Evolutionary conservation across 2,888 invertebrate genomes (phyloP).

Genomic region (Caenorhabditis auriculariae): DNA sequence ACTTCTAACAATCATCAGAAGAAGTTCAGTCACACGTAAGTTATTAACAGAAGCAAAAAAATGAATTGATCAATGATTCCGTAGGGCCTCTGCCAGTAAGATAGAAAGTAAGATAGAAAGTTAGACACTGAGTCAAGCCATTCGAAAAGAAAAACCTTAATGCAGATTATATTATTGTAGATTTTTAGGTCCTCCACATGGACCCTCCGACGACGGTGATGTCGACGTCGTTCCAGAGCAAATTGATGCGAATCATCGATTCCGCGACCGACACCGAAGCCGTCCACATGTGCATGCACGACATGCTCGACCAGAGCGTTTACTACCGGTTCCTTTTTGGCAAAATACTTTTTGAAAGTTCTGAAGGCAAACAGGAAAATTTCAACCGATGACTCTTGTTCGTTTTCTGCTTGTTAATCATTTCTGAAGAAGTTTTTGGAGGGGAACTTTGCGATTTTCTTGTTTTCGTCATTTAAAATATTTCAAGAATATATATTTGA

Average conservation of each 20-base stretch:
- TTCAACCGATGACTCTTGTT: neutral
- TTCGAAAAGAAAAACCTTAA: neutral
- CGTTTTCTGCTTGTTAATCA: neutral
- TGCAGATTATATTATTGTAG: neutral
- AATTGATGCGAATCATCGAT: constrained; percentile 72
- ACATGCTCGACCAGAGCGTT: constrained; percentile 70
- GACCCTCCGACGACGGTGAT: constrained; percentile 42
- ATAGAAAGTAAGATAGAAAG: no score
- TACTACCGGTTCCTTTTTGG: constrained; percentile 35
- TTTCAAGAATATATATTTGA: no score
- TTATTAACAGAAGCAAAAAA: no score
- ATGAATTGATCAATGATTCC: no score
- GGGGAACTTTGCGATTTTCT: no score
- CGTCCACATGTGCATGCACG: constrained; percentile 77
- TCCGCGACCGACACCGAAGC: constrained; percentile 86
- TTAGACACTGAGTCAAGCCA: no score
- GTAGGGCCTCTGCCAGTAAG: no score
- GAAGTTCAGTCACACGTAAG: no score
- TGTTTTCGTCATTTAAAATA: no score
- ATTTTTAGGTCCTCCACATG: constrained; percentile 29
- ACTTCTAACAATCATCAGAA: no score
- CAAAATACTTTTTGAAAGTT: no score
- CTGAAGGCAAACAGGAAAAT: neutral
- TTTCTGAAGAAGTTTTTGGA: no score
- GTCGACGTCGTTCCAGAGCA: constrained; percentile 37